Conservation (phyloP, 1,140 invertebrate genomes). For the Philopotamus ludificatus region DNA sequence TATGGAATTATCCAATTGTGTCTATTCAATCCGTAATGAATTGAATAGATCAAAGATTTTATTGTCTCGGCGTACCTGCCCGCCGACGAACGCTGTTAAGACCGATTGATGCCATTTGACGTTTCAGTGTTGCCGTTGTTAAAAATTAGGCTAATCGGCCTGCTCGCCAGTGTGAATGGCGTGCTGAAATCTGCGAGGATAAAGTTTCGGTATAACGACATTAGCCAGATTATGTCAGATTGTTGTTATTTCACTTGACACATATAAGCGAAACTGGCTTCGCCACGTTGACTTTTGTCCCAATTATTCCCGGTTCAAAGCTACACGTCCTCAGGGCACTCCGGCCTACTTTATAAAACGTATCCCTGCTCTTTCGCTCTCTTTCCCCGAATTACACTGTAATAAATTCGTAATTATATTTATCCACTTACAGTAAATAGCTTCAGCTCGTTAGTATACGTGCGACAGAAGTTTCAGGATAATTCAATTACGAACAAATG, state of each 20-base stretch:
- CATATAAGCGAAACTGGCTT: neutral
- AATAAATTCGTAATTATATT: constrained; percentile 21
- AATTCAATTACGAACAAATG: too few relatives aligned
- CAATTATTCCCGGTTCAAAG: constrained; percentile 9
- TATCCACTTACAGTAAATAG: constrained; percentile 7
- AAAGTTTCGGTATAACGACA: too few relatives aligned
- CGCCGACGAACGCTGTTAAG: too few relatives aligned
- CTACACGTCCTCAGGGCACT: neutral
- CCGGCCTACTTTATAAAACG: neutral
- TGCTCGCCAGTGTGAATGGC: too few relatives aligned
- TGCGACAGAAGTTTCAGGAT: neutral
- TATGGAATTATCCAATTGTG: too few relatives aligned
- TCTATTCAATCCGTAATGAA: too few relatives aligned
- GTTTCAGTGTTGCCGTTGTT: too few relatives aligned
- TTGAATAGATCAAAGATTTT: too few relatives aligned
- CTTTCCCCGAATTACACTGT: constrained; percentile 5
- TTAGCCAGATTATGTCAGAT: constrained; percentile 11
- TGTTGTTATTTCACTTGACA: constrained; percentile 6
- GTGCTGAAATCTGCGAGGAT: too few relatives aligned
- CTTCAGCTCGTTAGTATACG: neutral
- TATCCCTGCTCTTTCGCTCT: neutral
- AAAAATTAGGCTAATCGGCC: too few relatives aligned
- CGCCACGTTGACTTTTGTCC: constrained; percentile 14
- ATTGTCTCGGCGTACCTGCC: too few relatives aligned
- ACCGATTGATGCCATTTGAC: too few relatives aligned